phyloP scores from a whole-genome alignment of 2,888 invertebrate species.

The Orchesellides sinensis region DNA sequence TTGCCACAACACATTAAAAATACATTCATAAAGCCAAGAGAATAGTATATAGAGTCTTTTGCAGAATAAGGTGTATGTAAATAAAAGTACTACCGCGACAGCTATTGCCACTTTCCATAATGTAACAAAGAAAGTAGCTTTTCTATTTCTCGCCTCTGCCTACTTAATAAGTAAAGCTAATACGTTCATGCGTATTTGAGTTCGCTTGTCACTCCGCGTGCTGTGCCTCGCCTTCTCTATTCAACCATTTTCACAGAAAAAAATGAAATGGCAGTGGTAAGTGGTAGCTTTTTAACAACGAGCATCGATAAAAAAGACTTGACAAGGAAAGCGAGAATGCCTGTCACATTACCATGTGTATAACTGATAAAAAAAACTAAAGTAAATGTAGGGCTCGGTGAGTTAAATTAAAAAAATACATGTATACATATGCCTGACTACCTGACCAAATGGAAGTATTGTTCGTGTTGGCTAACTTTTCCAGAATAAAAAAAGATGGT shows the following conservation, averaged over 20 bases:
- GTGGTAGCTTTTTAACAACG: slow-evolving; percentile 61
- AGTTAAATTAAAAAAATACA: no score
- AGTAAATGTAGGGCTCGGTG: not conserved
- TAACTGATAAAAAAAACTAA: slow-evolving; percentile 67
- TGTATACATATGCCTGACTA: not conserved
- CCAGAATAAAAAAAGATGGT: no score
- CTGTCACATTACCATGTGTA: slow-evolving; percentile 75
- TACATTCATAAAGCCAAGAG: not conserved
- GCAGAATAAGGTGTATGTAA: no score
- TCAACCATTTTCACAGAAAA: slow-evolving; percentile 40
- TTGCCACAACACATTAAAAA: not conserved
- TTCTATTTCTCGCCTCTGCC: not conserved
- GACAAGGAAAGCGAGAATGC: slow-evolving; percentile 73
- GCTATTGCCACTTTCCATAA: no score
- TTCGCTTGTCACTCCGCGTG: slow-evolving; percentile 60
- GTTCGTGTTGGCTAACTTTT: no score
- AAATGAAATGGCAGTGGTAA: slow-evolving; percentile 58
- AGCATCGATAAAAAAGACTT: slow-evolving; percentile 60
- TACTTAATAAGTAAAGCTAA: not conserved
- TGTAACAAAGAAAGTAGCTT: slow-evolving; percentile 2
- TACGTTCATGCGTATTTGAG: not conserved
- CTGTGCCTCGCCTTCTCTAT: slow-evolving; percentile 64
- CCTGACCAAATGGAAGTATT: no score
- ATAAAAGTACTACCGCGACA: no score
- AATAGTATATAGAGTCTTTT: no score